phyloP scores from a whole-genome alignment of 2,113 vertebrate species.

The Neotragus pygmaeus region DNA sequence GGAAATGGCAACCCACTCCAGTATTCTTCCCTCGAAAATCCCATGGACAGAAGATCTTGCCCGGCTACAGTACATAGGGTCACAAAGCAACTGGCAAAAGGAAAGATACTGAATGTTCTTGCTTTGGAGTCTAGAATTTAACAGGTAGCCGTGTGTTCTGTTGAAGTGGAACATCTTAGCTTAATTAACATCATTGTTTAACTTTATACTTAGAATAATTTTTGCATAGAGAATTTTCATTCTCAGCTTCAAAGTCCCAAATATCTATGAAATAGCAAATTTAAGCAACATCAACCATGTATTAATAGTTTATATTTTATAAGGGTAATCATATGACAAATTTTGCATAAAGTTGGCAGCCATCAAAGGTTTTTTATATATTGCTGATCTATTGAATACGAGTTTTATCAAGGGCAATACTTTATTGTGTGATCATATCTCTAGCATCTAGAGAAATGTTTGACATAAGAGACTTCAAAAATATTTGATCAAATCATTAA shows the following conservation, averaged over 20 bases:
- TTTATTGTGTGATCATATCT: neutral
- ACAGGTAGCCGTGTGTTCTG: neutral
- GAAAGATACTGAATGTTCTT: neutral
- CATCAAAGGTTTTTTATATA: neutral
- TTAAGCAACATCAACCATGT: neutral
- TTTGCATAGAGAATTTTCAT: neutral
- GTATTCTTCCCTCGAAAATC: neutral
- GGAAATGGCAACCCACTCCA: neutral
- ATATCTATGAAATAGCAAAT: neutral
- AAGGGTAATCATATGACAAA: neutral
- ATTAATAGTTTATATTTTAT: neutral
- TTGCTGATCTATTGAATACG: neutral
- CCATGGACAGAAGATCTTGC: neutral
- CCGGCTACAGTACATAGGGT: neutral
- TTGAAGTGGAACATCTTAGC: neutral
- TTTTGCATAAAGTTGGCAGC: neutral
- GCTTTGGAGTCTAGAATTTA: neutral
- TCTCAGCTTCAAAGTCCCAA: neutral
- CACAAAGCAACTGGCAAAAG: neutral
- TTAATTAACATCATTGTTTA: neutral
- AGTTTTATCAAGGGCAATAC: rapidly evolving
- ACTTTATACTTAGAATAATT: neutral
- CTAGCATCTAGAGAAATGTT: neutral
- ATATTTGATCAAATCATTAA: neutral
- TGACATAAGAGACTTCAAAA: neutral